Evolutionary conservation across 2,888 invertebrate species (phyloP), one percentile per base, ranked within the genome.

Genomic region (Pristionchus entomophagus): DNA sequence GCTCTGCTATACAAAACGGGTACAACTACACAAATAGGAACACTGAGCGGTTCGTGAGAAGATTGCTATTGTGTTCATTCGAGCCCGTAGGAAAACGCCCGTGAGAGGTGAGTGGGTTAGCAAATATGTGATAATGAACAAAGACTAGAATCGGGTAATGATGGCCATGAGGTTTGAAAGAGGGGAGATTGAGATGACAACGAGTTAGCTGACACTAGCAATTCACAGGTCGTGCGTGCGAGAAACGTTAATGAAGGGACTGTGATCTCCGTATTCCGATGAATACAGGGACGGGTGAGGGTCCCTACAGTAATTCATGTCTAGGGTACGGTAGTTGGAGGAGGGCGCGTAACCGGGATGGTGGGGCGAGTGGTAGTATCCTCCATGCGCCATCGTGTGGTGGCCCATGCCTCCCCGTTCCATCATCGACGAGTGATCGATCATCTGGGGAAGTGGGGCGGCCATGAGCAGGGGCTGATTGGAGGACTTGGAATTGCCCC

Each of bases 321-420:
- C 85, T 19, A 85, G 85, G 19, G 85, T 85, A 77, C 85, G 85
- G 77, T 85, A 85, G 77, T 85, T 85, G 56, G 62, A 41, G 4
- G 73, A 56, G 12, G 82, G 59, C 0, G 65, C 83, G 35, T 84
- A 84, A n/a, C 56, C 45, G 17, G n/a, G 35, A 29, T 45, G 59
- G 3, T 49, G 65, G n/a, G 62, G 49, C 8, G 73, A 73, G 26
- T 38, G 73, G 49, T 26, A 49, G 59, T 38, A 82, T 26, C 51
- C 49, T 19, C 51, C 51, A 35, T 80, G 53, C 0, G 65, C 65
- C 38, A 84, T 65, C 4, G 83, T 62, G 49, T 84, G 62, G 65
- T 84, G 83, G 19, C 49, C 49, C 2, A 5, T 49, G 59, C 35
- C 35, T 26, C 59, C n/a, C n/a, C 17, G 82, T 26, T 53, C 32